Percentiles rank a stretch among this genome's conserved stretches.
These are phyloP conservation scores for Microcebus lehilahytsara DNA, from an alignment of 2,113 vertebrate genomes.

Conservation along the genomic window DNA sequence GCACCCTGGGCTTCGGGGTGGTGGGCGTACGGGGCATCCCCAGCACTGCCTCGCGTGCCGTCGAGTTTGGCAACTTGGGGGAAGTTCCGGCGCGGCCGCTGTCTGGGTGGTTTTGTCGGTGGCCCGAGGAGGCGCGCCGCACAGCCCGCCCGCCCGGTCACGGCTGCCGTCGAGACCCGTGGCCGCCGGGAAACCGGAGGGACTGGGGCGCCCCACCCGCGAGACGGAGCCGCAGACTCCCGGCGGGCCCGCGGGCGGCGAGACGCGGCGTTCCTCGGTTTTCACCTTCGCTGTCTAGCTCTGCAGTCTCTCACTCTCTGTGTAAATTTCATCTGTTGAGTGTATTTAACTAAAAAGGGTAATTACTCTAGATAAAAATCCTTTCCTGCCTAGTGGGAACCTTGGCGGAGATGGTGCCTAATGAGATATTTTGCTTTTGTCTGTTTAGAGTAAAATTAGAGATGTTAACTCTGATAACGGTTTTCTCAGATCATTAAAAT, in stretches of 20 bases:
- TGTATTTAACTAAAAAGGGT: slow-evolving; percentile 73
- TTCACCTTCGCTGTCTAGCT: slow-evolving; percentile 56
- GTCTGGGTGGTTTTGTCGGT: not conserved
- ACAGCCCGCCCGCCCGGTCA: not conserved
- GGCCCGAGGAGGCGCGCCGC: not conserved
- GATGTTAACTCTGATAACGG: slow-evolving; percentile 76
- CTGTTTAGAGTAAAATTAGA: slow-evolving; percentile 70
- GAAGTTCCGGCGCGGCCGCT: slow-evolving; percentile 41
- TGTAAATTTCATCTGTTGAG: slow-evolving; percentile 75
- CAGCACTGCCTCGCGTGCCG: not conserved
- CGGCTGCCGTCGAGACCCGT: not conserved
- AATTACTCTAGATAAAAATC: slow-evolving; percentile 78
- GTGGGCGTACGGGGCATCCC: not conserved
- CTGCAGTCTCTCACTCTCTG: slow-evolving; percentile 44
- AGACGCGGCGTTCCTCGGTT: slow-evolving; percentile 11
- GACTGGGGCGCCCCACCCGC: not conserved
- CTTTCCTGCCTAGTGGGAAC: slow-evolving; percentile 71
- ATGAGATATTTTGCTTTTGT: slow-evolving; percentile 73
- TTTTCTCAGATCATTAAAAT: slow-evolving; percentile 77
- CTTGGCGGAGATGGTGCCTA: slow-evolving; percentile 72
- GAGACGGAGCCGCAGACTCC: not conserved
- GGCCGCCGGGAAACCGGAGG: not conserved
- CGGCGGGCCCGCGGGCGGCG: not conserved
- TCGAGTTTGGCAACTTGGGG: slow-evolving; percentile 67
- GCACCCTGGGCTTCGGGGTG: not conserved